These are phyloP conservation scores for Trematocara variabile DNA, from an alignment of 2,113 vertebrate species.

Conservation along the genomic window DNA sequence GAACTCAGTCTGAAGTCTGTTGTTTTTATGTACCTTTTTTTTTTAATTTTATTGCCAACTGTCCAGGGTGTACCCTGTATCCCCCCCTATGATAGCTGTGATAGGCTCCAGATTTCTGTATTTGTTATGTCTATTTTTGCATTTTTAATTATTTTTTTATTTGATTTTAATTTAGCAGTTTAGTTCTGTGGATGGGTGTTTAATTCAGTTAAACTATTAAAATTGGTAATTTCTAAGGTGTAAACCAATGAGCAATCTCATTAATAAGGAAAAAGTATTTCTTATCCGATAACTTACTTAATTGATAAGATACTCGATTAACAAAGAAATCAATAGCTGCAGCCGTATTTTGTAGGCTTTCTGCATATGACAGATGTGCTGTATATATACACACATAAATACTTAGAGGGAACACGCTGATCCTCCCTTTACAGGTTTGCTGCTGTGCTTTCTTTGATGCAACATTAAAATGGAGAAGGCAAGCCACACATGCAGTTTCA, in stretches of 20 bases:
- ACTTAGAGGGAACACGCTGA: background rate
- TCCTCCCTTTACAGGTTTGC: background rate
- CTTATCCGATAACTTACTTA: background rate
- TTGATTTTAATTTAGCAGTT: background rate
- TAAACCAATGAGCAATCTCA: background rate
- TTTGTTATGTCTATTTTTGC: background rate
- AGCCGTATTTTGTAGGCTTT: background rate
- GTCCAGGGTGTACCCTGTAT: background rate
- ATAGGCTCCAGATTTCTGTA: background rate
- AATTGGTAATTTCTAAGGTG: background rate
- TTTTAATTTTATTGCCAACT: background rate
- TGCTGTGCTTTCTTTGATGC: background rate
- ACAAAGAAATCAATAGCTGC: background rate
- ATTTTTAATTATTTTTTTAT: background rate
- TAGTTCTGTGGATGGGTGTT: background rate
- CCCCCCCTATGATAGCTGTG: background rate
- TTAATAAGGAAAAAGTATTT: background rate
- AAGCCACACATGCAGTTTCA: background rate
- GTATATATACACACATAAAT: background rate
- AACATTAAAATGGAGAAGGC: background rate
- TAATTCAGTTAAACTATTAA: background rate
- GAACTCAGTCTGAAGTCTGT: background rate
- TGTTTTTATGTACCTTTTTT: background rate
- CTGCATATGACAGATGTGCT: background rate
- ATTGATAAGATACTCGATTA: background rate